Conservation (phyloP, 2,888 invertebrate species). For the Scaptomyza reducta region DNA sequence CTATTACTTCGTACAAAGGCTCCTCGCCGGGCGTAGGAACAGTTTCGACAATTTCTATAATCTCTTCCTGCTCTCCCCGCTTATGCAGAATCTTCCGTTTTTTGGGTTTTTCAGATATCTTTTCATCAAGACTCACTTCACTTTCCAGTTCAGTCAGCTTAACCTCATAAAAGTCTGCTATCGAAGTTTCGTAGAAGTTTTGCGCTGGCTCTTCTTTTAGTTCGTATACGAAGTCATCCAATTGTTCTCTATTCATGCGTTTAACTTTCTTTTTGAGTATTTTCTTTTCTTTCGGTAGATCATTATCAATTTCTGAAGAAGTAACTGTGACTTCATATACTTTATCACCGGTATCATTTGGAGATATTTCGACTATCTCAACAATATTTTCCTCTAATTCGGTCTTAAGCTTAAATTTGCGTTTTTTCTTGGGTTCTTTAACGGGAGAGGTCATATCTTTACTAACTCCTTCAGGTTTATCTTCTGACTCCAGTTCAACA, state of each 20-base stretch:
- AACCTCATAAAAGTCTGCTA: conserved; percentile 73
- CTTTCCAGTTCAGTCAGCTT: conserved; percentile 79
- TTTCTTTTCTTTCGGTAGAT: conserved; percentile 47
- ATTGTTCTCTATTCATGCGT: conserved; percentile 73
- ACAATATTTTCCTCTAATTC: conserved; percentile 84
- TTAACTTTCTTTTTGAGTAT: conserved; percentile 75
- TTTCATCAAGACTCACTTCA: conserved; percentile 66
- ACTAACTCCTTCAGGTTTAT: conserved; percentile 46
- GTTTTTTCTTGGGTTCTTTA: conserved; percentile 75
- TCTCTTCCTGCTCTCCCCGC: conserved; percentile 84
- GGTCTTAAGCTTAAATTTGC: conserved; percentile 81
- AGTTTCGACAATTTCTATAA: conserved; percentile 83
- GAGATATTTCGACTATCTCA: conserved; percentile 82
- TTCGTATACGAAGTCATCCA: conserved; percentile 77
- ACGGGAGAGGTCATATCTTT: conserved; percentile 66
- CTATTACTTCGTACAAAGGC: conserved; percentile 84
- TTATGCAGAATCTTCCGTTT: conserved; percentile 81
- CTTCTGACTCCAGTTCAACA: conserved; percentile 70
- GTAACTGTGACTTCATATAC: conserved; percentile 72
- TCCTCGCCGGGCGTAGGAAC: conserved; percentile 76
- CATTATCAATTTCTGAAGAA: conserved; percentile 45
- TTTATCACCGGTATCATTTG: conserved; percentile 52
- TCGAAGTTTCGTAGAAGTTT: conserved; percentile 47
- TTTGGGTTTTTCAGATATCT: conserved; percentile 73
- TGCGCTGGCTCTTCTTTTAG: conserved; percentile 72